Conservation (phyloP, 1,140 invertebrate species). For the Trichonephila clavipes region DNA sequence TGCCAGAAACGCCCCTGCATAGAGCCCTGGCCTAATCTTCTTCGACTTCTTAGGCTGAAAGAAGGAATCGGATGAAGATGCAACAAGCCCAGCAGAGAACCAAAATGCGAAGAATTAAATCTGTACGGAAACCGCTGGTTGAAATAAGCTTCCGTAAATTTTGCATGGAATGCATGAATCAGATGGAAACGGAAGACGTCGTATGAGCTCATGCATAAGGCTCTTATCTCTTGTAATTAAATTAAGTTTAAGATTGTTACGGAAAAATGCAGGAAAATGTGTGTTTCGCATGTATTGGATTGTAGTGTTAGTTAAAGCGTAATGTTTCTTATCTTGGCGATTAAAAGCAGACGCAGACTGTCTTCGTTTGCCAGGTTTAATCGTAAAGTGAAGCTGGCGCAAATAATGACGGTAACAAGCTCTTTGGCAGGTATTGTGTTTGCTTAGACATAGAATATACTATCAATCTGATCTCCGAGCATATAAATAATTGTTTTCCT, state of each 20-base stretch:
- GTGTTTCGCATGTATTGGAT: neutral
- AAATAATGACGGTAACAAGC: too few relatives aligned
- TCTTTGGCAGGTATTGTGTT: too few relatives aligned
- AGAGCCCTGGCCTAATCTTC: neutral
- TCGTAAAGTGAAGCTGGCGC: too few relatives aligned
- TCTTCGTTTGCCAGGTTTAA: neutral
- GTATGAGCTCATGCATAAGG: neutral
- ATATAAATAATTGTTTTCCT: too few relatives aligned
- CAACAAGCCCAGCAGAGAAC: neutral
- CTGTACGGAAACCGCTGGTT: neutral
- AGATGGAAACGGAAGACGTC: neutral
- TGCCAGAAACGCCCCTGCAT: neutral
- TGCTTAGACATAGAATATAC: too few relatives aligned
- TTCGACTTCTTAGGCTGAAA: neutral
- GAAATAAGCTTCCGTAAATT: neutral
- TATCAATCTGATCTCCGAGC: too few relatives aligned
- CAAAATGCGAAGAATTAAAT: constrained; percentile 23
- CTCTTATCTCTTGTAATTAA: neutral
- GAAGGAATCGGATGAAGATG: neutral
- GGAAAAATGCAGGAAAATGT: constrained; percentile 1
- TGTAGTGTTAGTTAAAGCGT: neutral
- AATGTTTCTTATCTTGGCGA: neutral
- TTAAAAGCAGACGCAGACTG: neutral
- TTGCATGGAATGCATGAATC: neutral
- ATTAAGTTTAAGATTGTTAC: constrained; percentile 1